phyloP scores from a whole-genome alignment of 2,797 vertebrate species.

The Dendrocincla tyrannina region DNA sequence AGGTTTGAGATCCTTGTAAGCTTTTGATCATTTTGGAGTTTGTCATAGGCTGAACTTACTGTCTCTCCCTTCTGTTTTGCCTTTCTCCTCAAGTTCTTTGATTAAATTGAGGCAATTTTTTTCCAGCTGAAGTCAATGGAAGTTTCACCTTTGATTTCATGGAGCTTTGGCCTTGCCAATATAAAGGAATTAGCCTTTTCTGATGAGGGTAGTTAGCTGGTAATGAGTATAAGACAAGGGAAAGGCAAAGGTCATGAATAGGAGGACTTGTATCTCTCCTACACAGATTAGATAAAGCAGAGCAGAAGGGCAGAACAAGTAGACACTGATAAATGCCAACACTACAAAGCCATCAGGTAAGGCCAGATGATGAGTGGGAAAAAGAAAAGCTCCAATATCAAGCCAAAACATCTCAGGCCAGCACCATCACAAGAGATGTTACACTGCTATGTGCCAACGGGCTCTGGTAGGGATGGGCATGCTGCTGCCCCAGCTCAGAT shows the following conservation, averaged over 20 bases:
- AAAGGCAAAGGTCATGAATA: neutral
- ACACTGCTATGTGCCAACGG: fast-evolving
- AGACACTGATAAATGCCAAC: neutral
- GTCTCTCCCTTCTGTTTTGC: neutral
- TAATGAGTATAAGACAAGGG: constrained; percentile 2
- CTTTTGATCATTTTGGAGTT: constrained; percentile 14
- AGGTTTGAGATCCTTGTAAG: neutral
- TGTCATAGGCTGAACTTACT: neutral
- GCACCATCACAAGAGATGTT: neutral
- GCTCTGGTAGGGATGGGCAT: neutral
- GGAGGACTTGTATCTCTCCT: neutral
- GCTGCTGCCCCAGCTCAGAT: neutral
- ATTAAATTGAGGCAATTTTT: neutral
- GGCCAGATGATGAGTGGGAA: neutral
- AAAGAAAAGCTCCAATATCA: neutral
- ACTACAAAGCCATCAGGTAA: neutral
- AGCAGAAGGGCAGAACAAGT: neutral
- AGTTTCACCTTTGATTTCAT: constrained; percentile 38
- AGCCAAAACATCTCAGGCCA: neutral
- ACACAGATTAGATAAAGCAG: neutral
- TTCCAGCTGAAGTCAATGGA: neutral
- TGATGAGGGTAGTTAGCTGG: neutral
- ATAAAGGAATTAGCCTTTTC: constrained; percentile 28
- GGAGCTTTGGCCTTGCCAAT: neutral
- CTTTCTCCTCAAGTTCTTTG: constrained; percentile 17